Evolutionary conservation across 2,888 invertebrate species (phyloP).

Genomic region (Andrena praecox): DNA sequence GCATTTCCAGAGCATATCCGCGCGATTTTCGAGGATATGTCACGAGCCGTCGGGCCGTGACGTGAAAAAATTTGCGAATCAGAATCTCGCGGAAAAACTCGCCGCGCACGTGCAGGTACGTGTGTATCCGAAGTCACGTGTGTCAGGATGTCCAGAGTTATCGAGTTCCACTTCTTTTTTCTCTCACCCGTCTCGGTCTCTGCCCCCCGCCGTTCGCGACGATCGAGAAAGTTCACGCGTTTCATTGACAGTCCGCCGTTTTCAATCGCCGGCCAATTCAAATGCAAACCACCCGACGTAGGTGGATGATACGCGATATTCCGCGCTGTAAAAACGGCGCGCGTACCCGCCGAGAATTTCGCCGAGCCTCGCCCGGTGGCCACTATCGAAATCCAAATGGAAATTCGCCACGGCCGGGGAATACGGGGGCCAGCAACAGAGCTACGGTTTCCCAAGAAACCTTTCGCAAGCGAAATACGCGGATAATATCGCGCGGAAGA

Average conservation of each 20-base stretch:
- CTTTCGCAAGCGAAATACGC: conserved; percentile 5
- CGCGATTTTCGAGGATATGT: conserved; percentile 38
- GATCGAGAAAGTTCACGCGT: conserved; percentile 70
- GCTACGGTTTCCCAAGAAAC: neutral
- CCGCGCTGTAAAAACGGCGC: conserved; percentile 14
- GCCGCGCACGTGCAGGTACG: neutral
- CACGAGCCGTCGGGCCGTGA: conserved; percentile 47
- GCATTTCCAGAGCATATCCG: conserved; percentile 26
- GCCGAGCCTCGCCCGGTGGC: neutral
- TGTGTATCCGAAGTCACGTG: conserved; percentile 31
- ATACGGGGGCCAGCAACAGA: neutral
- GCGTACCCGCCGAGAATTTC: conserved; percentile 1
- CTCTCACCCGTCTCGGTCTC: neutral
- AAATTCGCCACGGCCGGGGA: neutral
- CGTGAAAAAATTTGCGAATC: conserved; percentile 59
- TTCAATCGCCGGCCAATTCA: conserved; percentile 64
- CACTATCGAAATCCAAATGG: neutral
- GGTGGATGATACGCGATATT: conserved; percentile 12
- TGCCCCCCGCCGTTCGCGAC: conserved; percentile 45
- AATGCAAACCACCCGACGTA: conserved; percentile 48
- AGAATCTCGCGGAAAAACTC: conserved; percentile 16
- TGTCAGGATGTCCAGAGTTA: conserved; percentile 33
- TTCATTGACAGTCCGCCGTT: conserved; percentile 55
- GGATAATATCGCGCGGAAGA: conserved; percentile 21
- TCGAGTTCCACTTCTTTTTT: conserved; percentile 33